These are phyloP conservation scores for Listronotus oregonensis DNA, from an alignment of 1,140 invertebrate genomes.

Conservation along the genomic window DNA sequence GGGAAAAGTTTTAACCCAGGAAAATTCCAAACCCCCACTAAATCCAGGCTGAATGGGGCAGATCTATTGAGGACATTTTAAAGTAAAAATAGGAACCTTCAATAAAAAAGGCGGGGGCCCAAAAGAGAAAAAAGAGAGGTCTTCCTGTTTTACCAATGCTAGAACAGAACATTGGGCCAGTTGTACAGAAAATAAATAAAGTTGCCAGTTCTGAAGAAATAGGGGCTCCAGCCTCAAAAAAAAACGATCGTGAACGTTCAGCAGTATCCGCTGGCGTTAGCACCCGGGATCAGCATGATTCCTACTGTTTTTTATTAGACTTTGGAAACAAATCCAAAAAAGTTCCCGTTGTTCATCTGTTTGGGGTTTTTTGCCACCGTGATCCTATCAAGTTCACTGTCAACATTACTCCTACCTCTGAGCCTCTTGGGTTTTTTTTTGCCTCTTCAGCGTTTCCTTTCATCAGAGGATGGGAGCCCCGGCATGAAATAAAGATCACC, in stretches of 20 bases:
- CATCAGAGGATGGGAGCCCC: slow-evolving; percentile 73
- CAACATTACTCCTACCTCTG: slow-evolving; percentile 63
- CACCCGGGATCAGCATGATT: slow-evolving; percentile 67
- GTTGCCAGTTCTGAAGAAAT: slow-evolving; percentile 47
- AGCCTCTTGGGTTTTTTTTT: slow-evolving; percentile 64
- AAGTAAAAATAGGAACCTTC: slow-evolving; percentile 64
- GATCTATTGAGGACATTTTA: slow-evolving; percentile 40
- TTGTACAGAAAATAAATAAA: slow-evolving; percentile 70
- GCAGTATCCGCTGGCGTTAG: slow-evolving; percentile 77
- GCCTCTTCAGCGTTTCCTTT: slow-evolving; percentile 67
- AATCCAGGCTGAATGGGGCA: slow-evolving; percentile 58
- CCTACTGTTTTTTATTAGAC: slow-evolving; percentile 67
- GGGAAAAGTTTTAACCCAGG: slow-evolving; percentile 74
- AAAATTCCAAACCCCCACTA: slow-evolving; percentile 71
- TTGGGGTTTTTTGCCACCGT: slow-evolving; percentile 62
- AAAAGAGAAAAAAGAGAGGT: slow-evolving; percentile 68
- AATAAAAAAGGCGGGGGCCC: slow-evolving; percentile 60
- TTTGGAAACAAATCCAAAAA: slow-evolving; percentile 63
- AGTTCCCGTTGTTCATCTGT: slow-evolving; percentile 51
- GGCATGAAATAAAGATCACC: slow-evolving; percentile 72
- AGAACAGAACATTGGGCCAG: slow-evolving; percentile 66
- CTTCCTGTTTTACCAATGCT: slow-evolving; percentile 71
- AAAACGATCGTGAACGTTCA: slow-evolving; percentile 74
- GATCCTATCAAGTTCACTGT: slow-evolving; percentile 66
- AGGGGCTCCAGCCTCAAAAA: slow-evolving; percentile 61